phyloP scores from a whole-genome alignment of 2,888 invertebrate genomes.

The Lypha dubia region DNA sequence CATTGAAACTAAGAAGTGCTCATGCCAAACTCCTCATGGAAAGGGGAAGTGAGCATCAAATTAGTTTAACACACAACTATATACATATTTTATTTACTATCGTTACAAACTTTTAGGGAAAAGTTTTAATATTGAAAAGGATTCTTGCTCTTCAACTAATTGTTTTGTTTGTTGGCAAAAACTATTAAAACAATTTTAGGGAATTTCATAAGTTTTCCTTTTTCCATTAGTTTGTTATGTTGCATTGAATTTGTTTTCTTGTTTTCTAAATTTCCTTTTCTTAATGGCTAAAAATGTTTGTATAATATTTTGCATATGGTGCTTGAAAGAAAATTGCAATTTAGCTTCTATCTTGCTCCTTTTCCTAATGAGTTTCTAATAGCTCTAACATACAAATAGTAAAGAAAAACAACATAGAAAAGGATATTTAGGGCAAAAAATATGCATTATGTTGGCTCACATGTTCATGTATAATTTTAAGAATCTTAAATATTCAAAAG shows the following conservation, averaged over 20 bases:
- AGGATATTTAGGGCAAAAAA: background rate
- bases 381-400: conserved; percentile 22
- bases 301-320: conserved; percentile 61
- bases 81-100: conserved; percentile 12
- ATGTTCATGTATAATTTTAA: background rate
- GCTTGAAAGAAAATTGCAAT: conserved; percentile 27
- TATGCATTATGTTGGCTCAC: background rate
- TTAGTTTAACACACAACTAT: background rate
- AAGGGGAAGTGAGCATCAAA: background rate
- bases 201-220: conserved; percentile 52
- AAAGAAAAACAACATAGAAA: conserved; percentile 10
- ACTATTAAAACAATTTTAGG: conserved; percentile 23
- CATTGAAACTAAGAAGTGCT: conserved; percentile 45
- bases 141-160: conserved; percentile 28
- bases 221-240: conserved; percentile 30
- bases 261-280: conserved; percentile 4
- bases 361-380: conserved; percentile 70
- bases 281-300: conserved; percentile 9
- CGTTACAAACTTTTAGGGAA: conserved; percentile 33
- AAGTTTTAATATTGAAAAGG: conserved; percentile 44
- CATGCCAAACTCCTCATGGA: background rate
- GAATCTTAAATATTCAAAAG: background rate
- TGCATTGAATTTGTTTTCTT: conserved; percentile 14
- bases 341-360: conserved; percentile 6
- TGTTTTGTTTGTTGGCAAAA: conserved; percentile 38